Conservation (phyloP, 1,140 invertebrate genomes). For the Acromyrmex charruanus region DNA sequence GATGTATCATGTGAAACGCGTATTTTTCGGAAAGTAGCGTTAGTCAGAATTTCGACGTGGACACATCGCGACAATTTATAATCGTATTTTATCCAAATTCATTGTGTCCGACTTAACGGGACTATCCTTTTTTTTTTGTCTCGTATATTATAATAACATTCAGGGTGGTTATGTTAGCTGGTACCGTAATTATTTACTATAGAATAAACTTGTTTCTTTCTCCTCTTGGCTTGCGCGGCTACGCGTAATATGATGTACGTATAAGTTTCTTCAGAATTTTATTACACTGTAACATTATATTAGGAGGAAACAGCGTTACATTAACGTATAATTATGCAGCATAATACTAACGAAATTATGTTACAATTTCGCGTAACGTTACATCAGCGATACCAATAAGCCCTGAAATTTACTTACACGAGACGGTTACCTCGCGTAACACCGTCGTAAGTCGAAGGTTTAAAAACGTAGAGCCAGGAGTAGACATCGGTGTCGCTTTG, state of each 20-base stretch:
- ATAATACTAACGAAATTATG: constrained; percentile 52
- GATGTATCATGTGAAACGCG: neutral
- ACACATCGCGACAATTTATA: constrained; percentile 28
- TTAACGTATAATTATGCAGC: constrained; percentile 43
- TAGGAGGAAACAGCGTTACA: constrained; percentile 32
- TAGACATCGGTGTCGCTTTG: neutral
- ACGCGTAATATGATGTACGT: constrained; percentile 47
- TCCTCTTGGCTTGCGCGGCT: constrained; percentile 16
- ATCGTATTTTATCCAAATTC: constrained; percentile 30
- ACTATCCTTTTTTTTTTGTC: neutral
- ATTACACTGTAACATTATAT: constrained; percentile 44
- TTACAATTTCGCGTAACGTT: constrained; percentile 38
- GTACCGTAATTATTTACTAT: constrained; percentile 51
- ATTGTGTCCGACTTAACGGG: neutral
- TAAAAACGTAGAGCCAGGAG: neutral
- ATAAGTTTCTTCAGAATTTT: constrained; percentile 56
- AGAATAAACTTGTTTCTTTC: constrained; percentile 43
- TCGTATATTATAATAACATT: constrained; percentile 48
- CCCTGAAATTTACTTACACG: constrained; percentile 35
- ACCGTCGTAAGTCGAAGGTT: neutral
- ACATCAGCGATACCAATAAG: constrained; percentile 43
- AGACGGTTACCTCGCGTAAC: neutral
- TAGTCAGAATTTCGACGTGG: constrained; percentile 23
- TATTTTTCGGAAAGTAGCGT: constrained; percentile 14
- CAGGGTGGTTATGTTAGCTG: neutral